Conservation (phyloP, 53 echinoderm and acorn worm species). For the Hippasteria phrygiana region DNA sequence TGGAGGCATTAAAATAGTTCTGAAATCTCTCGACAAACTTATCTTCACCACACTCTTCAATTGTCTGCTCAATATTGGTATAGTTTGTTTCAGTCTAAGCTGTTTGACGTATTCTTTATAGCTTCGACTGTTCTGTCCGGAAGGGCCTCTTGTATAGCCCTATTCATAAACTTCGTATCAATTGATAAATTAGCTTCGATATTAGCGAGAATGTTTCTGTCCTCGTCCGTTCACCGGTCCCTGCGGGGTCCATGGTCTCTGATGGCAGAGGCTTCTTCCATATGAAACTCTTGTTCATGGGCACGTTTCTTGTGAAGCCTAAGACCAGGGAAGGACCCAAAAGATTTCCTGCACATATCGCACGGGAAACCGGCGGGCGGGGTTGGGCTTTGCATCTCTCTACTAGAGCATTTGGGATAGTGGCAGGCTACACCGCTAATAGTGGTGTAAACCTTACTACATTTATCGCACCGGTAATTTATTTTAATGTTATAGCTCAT, state of each 20-base stretch:
- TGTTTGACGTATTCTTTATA: neutral
- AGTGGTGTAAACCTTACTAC: neutral
- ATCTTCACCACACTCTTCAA: too few species aligned
- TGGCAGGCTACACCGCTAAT: neutral
- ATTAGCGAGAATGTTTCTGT: neutral
- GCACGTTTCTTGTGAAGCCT: conserved; percentile 11
- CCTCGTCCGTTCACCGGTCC: conserved; percentile 27
- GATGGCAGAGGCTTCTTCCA: neutral
- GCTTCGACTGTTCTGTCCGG: neutral
- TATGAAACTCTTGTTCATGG: neutral
- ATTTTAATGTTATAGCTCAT: neutral
- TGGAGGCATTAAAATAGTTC: too few species aligned
- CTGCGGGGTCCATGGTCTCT: neutral
- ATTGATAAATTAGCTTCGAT: neutral
- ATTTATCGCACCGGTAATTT: neutral
- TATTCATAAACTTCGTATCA: conserved; percentile 8
- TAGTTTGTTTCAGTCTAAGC: too few species aligned
- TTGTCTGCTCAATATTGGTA: too few species aligned
- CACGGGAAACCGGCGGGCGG: neutral
- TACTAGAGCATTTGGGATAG: neutral
- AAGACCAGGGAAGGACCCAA: neutral
- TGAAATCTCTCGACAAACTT: too few species aligned
- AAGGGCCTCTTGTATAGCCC: neutral
- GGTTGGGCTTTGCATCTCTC: neutral
- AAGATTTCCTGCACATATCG: neutral